A percentile compares a stretch with the other conserved stretches of the same genome.
phyloP scores from a whole-genome alignment of 1,140 invertebrate genomes.

The Hestina assimilis region DNA sequence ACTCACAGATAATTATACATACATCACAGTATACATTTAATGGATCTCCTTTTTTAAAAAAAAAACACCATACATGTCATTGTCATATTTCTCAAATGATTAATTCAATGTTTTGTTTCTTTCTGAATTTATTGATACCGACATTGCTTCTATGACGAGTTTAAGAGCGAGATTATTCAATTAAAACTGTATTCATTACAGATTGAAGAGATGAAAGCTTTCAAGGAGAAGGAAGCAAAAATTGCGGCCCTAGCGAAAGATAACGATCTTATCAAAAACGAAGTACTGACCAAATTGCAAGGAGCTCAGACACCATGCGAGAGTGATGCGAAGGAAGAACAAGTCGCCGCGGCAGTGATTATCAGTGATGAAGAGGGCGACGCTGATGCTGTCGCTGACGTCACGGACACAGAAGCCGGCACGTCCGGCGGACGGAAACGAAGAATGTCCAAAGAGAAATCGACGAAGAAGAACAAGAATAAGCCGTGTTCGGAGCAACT shows the following conservation, averaged over 20 bases:
- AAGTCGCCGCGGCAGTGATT: not conserved
- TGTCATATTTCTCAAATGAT: no score
- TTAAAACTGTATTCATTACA: constrained; percentile 21
- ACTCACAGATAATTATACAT: no score
- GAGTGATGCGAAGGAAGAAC: constrained; percentile 19
- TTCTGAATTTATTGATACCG: no score
- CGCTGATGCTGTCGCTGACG: not conserved
- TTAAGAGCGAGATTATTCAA: no score
- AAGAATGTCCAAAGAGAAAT: constrained; percentile 43
- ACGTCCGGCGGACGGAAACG: constrained; percentile 36
- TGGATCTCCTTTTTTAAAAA: no score
- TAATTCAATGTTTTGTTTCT: no score
- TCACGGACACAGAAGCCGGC: constrained; percentile 11
- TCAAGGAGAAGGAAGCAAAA: constrained; percentile 56
- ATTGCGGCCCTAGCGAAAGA: constrained; percentile 50
- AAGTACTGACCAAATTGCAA: constrained; percentile 50
- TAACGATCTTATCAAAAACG: constrained; percentile 52
- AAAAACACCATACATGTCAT: no score
- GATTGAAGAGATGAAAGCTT: constrained; percentile 55
- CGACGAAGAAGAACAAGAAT: constrained; percentile 19
- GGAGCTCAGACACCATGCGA: constrained; percentile 34
- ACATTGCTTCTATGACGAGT: no score
- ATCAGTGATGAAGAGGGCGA: constrained; percentile 12
- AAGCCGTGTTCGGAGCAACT: constrained; percentile 8
- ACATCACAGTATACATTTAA: no score